Evolutionary conservation across 2,888 invertebrate species (phyloP).

Genomic region (Helleia helle): DNA sequence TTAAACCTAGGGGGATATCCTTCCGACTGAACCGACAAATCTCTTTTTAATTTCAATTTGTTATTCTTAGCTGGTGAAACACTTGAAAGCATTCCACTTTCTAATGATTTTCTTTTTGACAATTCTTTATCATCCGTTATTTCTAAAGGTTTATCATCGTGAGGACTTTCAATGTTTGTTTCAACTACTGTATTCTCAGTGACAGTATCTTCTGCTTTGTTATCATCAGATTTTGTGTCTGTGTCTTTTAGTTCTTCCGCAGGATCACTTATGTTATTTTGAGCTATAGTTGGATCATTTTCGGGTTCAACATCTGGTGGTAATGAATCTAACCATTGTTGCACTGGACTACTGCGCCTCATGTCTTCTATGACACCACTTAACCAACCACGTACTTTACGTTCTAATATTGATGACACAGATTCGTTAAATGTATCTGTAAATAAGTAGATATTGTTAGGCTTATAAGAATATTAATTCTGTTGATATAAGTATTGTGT

Average conservation of each 20-base stretch:
- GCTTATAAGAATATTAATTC: background rate
- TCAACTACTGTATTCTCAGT: slow-evolving; percentile 48
- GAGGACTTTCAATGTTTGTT: slow-evolving; percentile 13
- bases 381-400: slow-evolving; percentile 64
- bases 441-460: slow-evolving; percentile 15
- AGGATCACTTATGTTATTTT: slow-evolving; percentile 13
- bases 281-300: slow-evolving; percentile 16
- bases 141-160: slow-evolving; percentile 38
- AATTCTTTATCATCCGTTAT: slow-evolving; percentile 42
- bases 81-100: slow-evolving; percentile 48
- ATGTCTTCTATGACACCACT: slow-evolving; percentile 71
- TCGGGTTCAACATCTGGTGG: slow-evolving; percentile 47
- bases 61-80: slow-evolving; percentile 36
- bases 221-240: slow-evolving; percentile 43
- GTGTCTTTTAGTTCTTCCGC: slow-evolving; percentile 28
- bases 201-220: slow-evolving; percentile 46
- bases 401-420: slow-evolving; percentile 59
- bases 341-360: slow-evolving; percentile 79
- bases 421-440: slow-evolving; percentile 63
- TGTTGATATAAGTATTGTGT: too few species aligned
- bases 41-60: slow-evolving; percentile 50
- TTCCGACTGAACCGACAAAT: slow-evolving; percentile 64
- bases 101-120: slow-evolving; percentile 55
- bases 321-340: slow-evolving; percentile 84
- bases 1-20: slow-evolving; percentile 55